These are phyloP conservation scores for Smittia sp. DNA, from an alignment of 2,888 invertebrate genomes.

Conservation along the genomic window DNA sequence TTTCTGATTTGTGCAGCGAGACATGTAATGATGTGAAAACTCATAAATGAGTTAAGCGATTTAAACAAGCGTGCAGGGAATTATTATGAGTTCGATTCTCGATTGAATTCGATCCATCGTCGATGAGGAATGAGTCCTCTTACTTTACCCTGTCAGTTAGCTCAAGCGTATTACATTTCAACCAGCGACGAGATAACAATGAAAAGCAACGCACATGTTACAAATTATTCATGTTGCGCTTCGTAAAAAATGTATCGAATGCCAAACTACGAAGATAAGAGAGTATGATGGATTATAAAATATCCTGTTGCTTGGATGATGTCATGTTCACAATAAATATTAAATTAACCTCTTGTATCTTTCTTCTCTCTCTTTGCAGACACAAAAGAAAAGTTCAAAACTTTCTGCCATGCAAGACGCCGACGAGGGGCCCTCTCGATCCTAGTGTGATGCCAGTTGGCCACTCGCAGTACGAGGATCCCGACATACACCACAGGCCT, in stretches of 20 bases:
- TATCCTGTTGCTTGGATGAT: constrained; percentile 29
- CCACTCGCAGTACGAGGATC: constrained; percentile 71
- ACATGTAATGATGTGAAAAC: no score
- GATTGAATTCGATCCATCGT: background rate
- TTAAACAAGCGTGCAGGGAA: no score
- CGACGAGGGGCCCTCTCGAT: constrained; percentile 54
- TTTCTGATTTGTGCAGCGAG: background rate
- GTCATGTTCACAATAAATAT: constrained; percentile 14
- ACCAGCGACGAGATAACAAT: background rate
- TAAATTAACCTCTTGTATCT: background rate
- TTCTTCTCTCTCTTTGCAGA: constrained; percentile 58
- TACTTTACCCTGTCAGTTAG: background rate
- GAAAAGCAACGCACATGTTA: constrained; percentile 4
- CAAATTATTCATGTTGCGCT: constrained; percentile 4
- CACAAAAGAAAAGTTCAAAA: constrained; percentile 85
- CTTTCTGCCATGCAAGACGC: constrained; percentile 77
- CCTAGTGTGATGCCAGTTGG: constrained; percentile 53
- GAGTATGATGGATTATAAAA: constrained; percentile 28
- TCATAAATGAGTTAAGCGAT: no score
- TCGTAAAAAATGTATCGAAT: constrained; percentile 16
- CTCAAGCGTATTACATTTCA: background rate
- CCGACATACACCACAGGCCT: constrained; percentile 63
- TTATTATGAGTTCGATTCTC: background rate
- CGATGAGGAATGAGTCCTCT: background rate
- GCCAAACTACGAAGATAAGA: background rate